Evolutionary conservation across 2,113 vertebrate species (phyloP), one percentile per base, ranked within the genome.

Genomic region (Ellobius talpinus): DNA sequence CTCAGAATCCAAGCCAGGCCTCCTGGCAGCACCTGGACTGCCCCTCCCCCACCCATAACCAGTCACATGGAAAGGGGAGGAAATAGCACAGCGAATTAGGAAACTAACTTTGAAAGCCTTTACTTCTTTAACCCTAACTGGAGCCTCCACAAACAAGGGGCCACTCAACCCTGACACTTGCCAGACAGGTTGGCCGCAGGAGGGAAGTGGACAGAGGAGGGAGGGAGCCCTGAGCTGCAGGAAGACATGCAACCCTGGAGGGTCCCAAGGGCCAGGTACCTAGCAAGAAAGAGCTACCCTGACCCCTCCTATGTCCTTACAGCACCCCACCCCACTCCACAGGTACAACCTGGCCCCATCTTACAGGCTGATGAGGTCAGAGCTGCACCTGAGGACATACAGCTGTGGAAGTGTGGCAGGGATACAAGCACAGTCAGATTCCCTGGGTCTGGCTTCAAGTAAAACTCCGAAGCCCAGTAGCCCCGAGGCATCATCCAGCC

Each of bases 41-140:
- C 24, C 52, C 82, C 29, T 0, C 63, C 87, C n/a, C 65, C 6
- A 9, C 0, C 24, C 89, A 33, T 68, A 50, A 36, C 2, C 36
- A 36, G n/a, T 76, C 90, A 78, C 9, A 31, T 0, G 26, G 9
- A 5, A 3, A 6, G 65, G 7, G 24, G 9, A 72, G 14, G 36
- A 17, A 2, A 42, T 63, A 14, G 79, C 19, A 50, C n/a, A 12
- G 16, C 29, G 63, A 93, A 84, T 21, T n/a, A 29, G 90, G 50
- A 86, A 87, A 93, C 84, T 79, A 79, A 87, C 76, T 68, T 52
- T 55, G 61, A 94, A 50, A 86, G 4, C 1, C 19, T 63, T 36
- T 26, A 39, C 23, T 33, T 16, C 39, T 42, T 61, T 61, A 39
- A 61, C 33, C 36, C 63, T 2, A 11, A 55, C 66, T 86, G 36